Evolutionary conservation across 2,797 vertebrate genomes (phyloP).

Genomic region (Galagoides demidoff): DNA sequence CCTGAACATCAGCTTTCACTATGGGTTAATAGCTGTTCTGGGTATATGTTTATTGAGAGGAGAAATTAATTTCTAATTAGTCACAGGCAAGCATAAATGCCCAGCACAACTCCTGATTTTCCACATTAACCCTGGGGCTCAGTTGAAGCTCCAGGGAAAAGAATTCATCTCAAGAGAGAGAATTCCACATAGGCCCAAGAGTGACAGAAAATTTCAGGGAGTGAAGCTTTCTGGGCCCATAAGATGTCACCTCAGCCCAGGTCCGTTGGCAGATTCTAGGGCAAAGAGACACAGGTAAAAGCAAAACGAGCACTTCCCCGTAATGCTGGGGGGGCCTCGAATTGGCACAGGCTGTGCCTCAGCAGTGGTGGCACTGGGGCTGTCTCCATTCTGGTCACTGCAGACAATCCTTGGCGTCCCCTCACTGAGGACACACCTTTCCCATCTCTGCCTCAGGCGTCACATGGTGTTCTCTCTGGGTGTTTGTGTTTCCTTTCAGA

Average conservation of each 20-base stretch:
- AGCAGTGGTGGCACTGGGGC: background rate
- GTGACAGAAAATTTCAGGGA: background rate
- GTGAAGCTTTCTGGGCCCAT: background rate
- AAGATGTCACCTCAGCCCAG: no score
- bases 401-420: background rate
- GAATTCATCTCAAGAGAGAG: background rate
- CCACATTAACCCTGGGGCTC: slow-evolving; percentile 72
- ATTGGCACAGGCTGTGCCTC: fast-evolving
- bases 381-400: background rate
- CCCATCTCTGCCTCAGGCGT: background rate
- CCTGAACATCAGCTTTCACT: background rate
- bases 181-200: background rate
- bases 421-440: background rate
- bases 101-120: slow-evolving; percentile 49
- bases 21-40: slow-evolving; percentile 63
- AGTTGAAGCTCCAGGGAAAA: background rate
- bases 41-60: slow-evolving; percentile 20
- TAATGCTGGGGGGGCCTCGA: background rate
- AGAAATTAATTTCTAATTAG: slow-evolving; percentile 84
- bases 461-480: fast-evolving
- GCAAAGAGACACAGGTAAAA: background rate
- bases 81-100: slow-evolving; percentile 56
- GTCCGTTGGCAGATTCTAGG: background rate
- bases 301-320: background rate
- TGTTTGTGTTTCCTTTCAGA: background rate